phyloP scores from a whole-genome alignment of 2,888 invertebrate genomes.

The Orchestes rusci region DNA sequence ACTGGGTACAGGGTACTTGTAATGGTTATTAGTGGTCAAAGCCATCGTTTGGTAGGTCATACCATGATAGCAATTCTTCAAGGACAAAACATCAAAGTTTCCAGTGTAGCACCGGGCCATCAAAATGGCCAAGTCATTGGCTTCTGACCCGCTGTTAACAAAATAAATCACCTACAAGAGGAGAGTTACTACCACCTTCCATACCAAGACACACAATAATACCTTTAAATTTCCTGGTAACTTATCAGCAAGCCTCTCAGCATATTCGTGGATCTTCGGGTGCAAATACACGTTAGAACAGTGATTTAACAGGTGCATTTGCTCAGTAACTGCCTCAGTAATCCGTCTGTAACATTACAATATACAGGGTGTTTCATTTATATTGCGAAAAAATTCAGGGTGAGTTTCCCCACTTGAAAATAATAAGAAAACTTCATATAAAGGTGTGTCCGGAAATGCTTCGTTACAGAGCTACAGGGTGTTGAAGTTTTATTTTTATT shows the following conservation, averaged over 20 bases:
- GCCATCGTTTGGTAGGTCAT: constrained; percentile 80
- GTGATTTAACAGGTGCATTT: constrained; percentile 81
- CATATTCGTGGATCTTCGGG: constrained; percentile 85
- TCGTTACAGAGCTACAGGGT: no score
- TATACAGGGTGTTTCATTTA: no score
- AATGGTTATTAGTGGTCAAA: constrained; percentile 65
- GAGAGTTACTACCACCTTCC: constrained; percentile 3
- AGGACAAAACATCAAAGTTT: constrained; percentile 74
- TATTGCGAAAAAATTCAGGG: no score
- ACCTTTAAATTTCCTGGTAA: constrained; percentile 83
- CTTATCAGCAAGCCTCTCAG: constrained; percentile 69
- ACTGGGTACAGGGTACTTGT: constrained; percentile 69
- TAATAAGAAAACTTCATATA: no score
- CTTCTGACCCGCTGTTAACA: constrained; percentile 95
- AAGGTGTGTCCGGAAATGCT: no score
- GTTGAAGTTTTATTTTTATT: no score
- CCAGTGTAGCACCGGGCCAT: constrained; percentile 82
- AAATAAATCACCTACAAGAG: constrained; percentile 85
- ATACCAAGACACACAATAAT: background rate
- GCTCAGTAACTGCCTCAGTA: constrained; percentile 67
- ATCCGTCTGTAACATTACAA: constrained; percentile 71
- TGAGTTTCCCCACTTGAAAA: no score
- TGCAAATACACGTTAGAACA: constrained; percentile 89
- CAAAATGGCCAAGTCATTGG: constrained; percentile 88
- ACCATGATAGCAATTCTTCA: constrained; percentile 90